phyloP scores from a whole-genome alignment of 1,140 invertebrate genomes.

The Cyclina sinensis region DNA sequence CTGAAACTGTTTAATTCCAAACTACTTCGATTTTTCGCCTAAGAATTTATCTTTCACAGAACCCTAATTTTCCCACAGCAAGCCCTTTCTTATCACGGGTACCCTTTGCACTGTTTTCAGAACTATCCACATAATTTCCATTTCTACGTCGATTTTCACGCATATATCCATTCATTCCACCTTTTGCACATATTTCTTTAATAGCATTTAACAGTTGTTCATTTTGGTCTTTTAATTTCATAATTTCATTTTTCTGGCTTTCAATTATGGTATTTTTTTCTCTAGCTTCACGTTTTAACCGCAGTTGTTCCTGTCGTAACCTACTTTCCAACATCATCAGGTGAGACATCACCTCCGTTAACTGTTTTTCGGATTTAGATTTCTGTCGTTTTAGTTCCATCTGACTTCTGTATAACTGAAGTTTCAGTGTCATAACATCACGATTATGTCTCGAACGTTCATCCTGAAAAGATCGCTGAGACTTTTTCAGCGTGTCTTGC shows the following conservation, averaged over 20 bases:
- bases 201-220: conserved; percentile 64
- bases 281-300: conserved; percentile 3
- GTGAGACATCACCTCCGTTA: conserved; percentile 53
- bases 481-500: neutral
- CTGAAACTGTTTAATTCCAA: conserved; percentile 55
- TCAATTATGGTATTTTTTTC: conserved; percentile 40
- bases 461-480: conserved; percentile 19
- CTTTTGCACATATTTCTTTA: conserved; percentile 65
- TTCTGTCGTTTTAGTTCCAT: conserved; percentile 22
- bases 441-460: conserved; percentile 49
- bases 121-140: neutral
- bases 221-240: conserved; percentile 59
- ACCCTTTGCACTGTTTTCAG: conserved; percentile 52
- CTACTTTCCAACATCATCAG: conserved; percentile 51
- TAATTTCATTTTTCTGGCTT: conserved; percentile 12
- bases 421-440: conserved; percentile 50
- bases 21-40: conserved; percentile 60
- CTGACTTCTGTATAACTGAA: conserved; percentile 51
- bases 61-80: conserved; percentile 37
- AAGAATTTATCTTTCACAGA: conserved; percentile 59
- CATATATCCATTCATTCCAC: conserved; percentile 68
- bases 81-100: conserved; percentile 48
- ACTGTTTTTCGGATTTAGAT: conserved; percentile 30
- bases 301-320: conserved; percentile 43
- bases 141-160: conserved; percentile 36